Evolutionary conservation across 2,888 invertebrate genomes (phyloP), one percentile per base, ranked within the genome.

Genomic region (Lasiommata megera): DNA sequence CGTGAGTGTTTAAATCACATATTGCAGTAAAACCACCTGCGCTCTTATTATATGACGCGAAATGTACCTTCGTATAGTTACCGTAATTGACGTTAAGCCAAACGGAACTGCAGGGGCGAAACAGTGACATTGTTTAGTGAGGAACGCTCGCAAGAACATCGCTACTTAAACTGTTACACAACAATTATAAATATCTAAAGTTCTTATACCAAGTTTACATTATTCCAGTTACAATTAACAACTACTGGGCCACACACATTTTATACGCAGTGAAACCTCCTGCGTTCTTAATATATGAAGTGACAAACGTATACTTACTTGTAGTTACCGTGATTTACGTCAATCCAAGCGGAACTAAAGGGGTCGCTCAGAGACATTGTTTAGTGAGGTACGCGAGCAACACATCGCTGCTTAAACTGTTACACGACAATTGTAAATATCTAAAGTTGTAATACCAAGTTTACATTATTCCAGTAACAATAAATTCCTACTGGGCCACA

Each of bases 101-200:
- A 46, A 8, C 43, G 43, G 43, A 43, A 43, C 16, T 46, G 29
- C 16, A 31, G 44, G 14, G 9, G n/a, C 18, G 8, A 8, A 8
- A 12, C 16, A 31, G 6, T 29, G 44, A 46, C 29, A 46, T 31
- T 31, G 44, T 46, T 46, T 11, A 46, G 44, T 29, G 28, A 44
- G 28, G 28, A 44, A 29, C 44, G 29, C 16, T 29, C 29, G 29
- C 44, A 14, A 46, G 44, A 14, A 29, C 29, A 11, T 16, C 29
- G 44, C 29, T 46, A 5, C 29, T 29, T 44, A 29, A 44, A 29
- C 16, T 46, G 31, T 46, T 46, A 29, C 29, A 31, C 29, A 29
- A 31, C 29, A 16, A 14, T 37, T 14, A 34, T 34, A 11, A n/a
- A 34, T 34, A 11, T 11, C 2, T 11, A 34, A 34, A 11, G 34